Percentiles rank a stretch among this genome's conserved stretches.
Evolutionary conservation across 37 sponge, comb jelly and placozoan species (phyloP).

Genomic region (Trichoplax adhaerens): DNA sequence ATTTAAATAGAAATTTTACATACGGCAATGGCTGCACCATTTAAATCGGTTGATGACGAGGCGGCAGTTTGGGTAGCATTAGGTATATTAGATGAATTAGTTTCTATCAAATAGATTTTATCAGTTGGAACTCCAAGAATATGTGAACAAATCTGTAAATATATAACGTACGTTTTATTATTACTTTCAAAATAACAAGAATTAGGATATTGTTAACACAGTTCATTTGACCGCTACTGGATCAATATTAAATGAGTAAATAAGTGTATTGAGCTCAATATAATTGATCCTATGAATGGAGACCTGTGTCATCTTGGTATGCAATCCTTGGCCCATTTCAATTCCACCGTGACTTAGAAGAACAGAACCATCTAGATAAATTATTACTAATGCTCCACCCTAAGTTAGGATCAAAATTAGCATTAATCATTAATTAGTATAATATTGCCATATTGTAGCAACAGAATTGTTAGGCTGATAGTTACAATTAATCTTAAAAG

Average conservation of each 20-base stretch:
- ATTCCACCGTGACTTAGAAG: constrained; percentile 71
- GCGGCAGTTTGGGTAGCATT: constrained; percentile 66
- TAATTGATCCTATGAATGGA: neutral
- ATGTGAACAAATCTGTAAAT: constrained; percentile 42
- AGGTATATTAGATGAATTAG: constrained; percentile 42
- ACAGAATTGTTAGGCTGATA: too few relatives aligned
- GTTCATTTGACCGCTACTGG: too few relatives aligned
- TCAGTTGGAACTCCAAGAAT: constrained; percentile 33
- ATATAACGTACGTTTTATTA: neutral
- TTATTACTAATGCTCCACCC: constrained; percentile 53
- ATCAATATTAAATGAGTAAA: too few relatives aligned
- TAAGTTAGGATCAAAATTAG: neutral
- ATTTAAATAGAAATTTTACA: neutral
- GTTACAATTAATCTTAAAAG: too few relatives aligned
- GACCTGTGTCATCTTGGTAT: constrained; percentile 73
- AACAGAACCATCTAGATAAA: constrained; percentile 64
- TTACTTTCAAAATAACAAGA: too few relatives aligned
- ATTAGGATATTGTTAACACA: too few relatives aligned
- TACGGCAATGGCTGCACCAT: constrained; percentile 69
- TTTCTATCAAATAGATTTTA: constrained; percentile 47
- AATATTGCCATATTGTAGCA: too few relatives aligned
- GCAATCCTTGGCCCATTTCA: constrained; percentile 77
- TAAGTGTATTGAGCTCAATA: too few relatives aligned
- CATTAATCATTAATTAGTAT: too few relatives aligned
- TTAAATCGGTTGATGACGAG: constrained; percentile 62